Evolutionary conservation across 1,140 invertebrate species (phyloP), one percentile per base, ranked within the genome.

Genomic region (Asobara japonica): DNA sequence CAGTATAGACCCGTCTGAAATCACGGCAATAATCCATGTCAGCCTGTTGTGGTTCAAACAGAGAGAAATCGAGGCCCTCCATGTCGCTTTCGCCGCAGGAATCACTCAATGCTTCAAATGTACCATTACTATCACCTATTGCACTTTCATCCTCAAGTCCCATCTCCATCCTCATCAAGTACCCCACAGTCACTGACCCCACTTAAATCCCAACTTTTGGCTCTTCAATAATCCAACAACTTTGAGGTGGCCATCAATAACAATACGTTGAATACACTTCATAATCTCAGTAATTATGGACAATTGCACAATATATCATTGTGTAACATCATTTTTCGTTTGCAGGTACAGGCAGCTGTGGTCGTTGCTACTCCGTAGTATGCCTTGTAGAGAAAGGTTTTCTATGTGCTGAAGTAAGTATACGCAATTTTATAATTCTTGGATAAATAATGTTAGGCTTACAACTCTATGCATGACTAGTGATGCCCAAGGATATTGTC

Each of bases 41-140:
- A 67, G 80, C 82, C 68, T 89, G 89, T 16, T 62, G 60, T 62
- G 91, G 91, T 80, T 92, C 91, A 84, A 92, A 92, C 51, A 92
- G 84, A 29, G 91, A 87, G 76, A 92, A 86, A 85, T 92, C 91
- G 78, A 92, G 86, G 75, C 91, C 91, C 73, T 91, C 91, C 89
- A 92, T 90, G 83, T 92, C 91, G 84, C 90, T 91, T 73, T 86
- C 86, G 76, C 85, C 86, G 73, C 83, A 87, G 74, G 82, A 84
- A 65, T 87, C 85, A 77, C 83, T 85, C 71, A 83, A 62, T 56
- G 83, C 82, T 65, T 85, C 84, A 48, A 85, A 80, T 69, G 78
- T 76, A 45, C 74, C 76, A 61, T 72, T 72, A 18, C 69, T 29
- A 65, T 69, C 66, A 69, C 31, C 69, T 41, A 48, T 73, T 72